phyloP scores from a whole-genome alignment of 2,888 invertebrate species.

The Stictocephala bisonia region DNA sequence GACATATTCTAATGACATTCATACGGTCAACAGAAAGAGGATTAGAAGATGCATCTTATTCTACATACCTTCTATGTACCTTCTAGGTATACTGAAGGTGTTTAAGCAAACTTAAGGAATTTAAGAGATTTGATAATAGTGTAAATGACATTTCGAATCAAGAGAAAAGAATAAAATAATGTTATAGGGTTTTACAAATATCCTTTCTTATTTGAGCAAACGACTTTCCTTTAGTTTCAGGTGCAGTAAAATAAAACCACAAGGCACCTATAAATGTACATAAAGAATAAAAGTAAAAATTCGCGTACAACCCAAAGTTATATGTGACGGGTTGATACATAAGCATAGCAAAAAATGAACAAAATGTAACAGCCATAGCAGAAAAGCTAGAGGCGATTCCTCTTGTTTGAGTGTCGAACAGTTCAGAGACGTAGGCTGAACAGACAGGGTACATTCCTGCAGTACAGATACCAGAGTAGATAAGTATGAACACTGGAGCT shows the following conservation, averaged over 20 bases:
- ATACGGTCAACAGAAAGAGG: too few relatives aligned
- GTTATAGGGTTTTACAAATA: slow-evolving; percentile 1
- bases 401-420: slow-evolving; percentile 15
- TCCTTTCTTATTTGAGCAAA: slow-evolving; percentile 22
- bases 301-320: slow-evolving; percentile 14
- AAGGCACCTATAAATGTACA: background rate
- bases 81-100: too few relatives aligned
- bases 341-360: background rate
- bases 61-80: too few relatives aligned
- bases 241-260: slow-evolving; percentile 10
- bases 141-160: too few relatives aligned
- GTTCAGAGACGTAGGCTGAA: slow-evolving; percentile 17
- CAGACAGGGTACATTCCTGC: slow-evolving; percentile 65
- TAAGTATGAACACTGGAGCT: slow-evolving; percentile 67
- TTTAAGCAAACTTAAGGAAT: too few relatives aligned
- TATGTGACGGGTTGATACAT: background rate
- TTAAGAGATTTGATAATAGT: too few relatives aligned
- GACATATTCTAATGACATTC: too few relatives aligned
- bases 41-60: too few relatives aligned
- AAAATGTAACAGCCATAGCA: background rate
- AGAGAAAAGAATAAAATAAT: too few relatives aligned
- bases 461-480: slow-evolving; percentile 71
- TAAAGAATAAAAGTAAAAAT: slow-evolving; percentile 12
- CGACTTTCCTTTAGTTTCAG: slow-evolving; percentile 29
- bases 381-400: slow-evolving; percentile 11